phyloP scores from a whole-genome alignment of 1,140 invertebrate genomes.

The Ips typographus region DNA sequence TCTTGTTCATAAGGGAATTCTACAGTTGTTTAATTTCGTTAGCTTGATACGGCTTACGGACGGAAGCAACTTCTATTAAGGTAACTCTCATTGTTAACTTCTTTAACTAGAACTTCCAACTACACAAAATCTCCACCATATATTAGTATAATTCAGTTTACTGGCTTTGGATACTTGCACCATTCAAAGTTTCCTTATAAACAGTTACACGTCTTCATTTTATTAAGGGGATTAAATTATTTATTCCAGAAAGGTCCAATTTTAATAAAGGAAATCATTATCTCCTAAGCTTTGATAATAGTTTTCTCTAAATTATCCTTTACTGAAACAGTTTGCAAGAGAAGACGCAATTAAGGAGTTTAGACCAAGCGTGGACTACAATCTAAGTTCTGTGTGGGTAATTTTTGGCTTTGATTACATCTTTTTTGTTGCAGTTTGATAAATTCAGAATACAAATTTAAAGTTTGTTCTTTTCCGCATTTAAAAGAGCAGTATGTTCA shows the following conservation, averaged over 20 bases:
- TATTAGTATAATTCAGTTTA: too few species aligned
- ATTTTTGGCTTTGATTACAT: conserved; percentile 3
- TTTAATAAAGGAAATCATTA: conserved; percentile 1
- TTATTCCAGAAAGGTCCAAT: neutral
- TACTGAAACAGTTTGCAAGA: conserved; percentile 1
- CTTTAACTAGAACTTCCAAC: neutral
- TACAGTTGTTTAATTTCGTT: conserved; percentile 26
- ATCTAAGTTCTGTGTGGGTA: neutral
- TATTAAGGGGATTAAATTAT: conserved; percentile 1
- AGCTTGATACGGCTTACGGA: conserved; percentile 12
- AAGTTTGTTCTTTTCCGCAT: neutral
- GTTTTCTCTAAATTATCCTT: conserved; percentile 5
- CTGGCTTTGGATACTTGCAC: too few species aligned
- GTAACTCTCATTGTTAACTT: conserved; percentile 1
- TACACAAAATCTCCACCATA: too few species aligned
- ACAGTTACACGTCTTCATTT: too few species aligned
- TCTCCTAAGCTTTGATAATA: neutral
- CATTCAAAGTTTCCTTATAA: too few species aligned
- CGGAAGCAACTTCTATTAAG: neutral
- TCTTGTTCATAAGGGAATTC: conserved; percentile 23
- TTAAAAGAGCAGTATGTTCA: too few species aligned
- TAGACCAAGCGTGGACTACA: conserved; percentile 3
- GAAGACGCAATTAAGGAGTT: neutral
- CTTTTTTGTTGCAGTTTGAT: neutral
- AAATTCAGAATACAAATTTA: neutral